A percentile compares a stretch with the other conserved stretches of the same genome.
These are phyloP conservation scores for Dusona sp. DNA, from an alignment of 2,888 invertebrate genomes.

Conservation along the genomic window DNA sequence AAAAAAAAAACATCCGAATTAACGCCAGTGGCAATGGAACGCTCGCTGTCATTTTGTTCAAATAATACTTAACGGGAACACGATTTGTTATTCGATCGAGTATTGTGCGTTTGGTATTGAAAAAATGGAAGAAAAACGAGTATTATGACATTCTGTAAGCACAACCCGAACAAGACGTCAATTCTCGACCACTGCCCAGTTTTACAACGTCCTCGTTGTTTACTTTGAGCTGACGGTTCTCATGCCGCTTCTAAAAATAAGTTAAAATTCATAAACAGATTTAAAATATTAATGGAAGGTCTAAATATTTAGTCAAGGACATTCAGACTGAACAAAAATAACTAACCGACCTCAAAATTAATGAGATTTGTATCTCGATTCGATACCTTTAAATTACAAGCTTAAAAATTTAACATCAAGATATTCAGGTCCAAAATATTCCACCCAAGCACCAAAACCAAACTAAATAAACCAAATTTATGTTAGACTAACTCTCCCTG, in stretches of 20 bases:
- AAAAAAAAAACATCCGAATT: neutral
- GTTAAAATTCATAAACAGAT: conserved; percentile 51
- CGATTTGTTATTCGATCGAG: neutral
- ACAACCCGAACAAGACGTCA: conserved; percentile 79
- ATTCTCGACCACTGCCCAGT: conserved; percentile 79
- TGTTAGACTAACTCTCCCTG: no score
- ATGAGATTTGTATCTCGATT: neutral
- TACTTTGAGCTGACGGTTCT: conserved; percentile 83
- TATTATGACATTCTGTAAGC: conserved; percentile 75
- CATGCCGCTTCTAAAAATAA: conserved; percentile 90
- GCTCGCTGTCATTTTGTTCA: neutral
- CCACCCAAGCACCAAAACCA: neutral
- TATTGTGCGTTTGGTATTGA: neutral
- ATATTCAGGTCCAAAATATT: neutral
- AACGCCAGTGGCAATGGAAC: neutral
- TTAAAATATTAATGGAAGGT: conserved; percentile 8
- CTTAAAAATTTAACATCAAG: neutral
- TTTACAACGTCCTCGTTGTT: conserved; percentile 77
- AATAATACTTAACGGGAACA: neutral
- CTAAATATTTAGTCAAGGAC: neutral
- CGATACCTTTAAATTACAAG: neutral
- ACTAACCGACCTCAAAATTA: neutral
- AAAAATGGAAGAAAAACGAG: neutral
- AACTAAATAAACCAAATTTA: no score
- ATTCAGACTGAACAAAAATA: neutral